phyloP scores from a whole-genome alignment of 2,113 vertebrate species.

The Shinisaurus crocodilurus region DNA sequence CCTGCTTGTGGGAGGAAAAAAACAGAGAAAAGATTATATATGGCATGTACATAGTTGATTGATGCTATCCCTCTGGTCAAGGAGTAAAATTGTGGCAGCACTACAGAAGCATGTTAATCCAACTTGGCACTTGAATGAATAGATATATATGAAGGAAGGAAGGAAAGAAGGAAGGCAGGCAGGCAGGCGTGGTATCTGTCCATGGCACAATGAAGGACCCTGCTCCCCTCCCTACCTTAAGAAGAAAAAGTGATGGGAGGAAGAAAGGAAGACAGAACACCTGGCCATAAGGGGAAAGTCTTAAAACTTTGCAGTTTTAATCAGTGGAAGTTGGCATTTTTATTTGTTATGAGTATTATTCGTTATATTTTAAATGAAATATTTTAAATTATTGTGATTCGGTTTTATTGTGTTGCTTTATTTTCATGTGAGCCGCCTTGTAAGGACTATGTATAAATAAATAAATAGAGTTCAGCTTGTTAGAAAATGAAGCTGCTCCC shows the following conservation, averaged over 20 bases:
- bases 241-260: background rate
- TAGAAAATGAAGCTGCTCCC: background rate
- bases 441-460: background rate
- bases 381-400: background rate
- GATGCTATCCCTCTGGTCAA: background rate
- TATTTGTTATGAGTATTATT: background rate
- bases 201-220: background rate
- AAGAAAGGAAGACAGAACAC: background rate
- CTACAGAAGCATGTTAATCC: background rate
- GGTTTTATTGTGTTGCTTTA: background rate
- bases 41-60: background rate
- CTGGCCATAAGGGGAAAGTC: background rate
- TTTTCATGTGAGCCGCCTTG: background rate
- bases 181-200: background rate
- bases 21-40: background rate
- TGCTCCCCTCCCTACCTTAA: no score
- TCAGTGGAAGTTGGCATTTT: background rate
- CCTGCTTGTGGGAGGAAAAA: background rate
- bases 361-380: background rate
- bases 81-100: background rate
- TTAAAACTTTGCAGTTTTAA: background rate
- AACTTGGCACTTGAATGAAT: background rate
- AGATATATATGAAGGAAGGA: background rate
- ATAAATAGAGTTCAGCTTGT: background rate
- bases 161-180: background rate